These are phyloP conservation scores for Antedon mediterranea DNA, from an alignment of 53 echinoderm and acorn worm genomes.

Conservation along the genomic window DNA sequence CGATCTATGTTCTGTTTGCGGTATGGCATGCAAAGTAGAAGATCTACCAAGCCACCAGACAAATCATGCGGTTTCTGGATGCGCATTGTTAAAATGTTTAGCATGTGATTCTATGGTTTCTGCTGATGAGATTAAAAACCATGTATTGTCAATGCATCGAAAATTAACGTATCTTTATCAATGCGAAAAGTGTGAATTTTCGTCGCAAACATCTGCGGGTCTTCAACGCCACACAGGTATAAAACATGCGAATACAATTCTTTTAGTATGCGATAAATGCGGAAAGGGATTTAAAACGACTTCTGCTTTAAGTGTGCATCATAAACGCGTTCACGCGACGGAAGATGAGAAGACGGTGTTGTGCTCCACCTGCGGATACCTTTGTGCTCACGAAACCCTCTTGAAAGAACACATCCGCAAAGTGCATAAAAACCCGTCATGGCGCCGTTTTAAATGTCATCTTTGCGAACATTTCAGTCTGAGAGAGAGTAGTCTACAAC, in stretches of 20 bases:
- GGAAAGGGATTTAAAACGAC: constrained; percentile 72
- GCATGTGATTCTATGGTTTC: constrained; percentile 33
- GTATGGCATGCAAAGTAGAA: constrained; percentile 2
- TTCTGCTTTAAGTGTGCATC: constrained; percentile 79
- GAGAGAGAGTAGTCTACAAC: constrained; percentile 68
- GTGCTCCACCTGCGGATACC: constrained; percentile 46
- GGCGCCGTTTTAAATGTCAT: constrained; percentile 39
- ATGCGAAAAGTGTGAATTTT: constrained; percentile 68
- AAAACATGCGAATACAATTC: constrained; percentile 40
- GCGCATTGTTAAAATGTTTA: constrained; percentile 30
- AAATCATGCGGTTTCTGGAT: constrained; percentile 19
- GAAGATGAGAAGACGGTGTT: constrained; percentile 60
- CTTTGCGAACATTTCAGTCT: constrained; percentile 52
- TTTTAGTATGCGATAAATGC: constrained; percentile 62
- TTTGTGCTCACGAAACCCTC: constrained; percentile 28
- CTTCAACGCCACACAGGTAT: constrained; percentile 54
- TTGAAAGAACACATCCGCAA: neutral
- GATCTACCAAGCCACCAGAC: constrained; percentile 35
- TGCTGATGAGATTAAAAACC: constrained; percentile 18
- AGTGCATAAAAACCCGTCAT: neutral
- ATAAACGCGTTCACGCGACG: constrained; percentile 57
- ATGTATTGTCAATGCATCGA: constrained; percentile 46
- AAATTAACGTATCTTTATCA: constrained; percentile 55
- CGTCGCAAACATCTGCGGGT: constrained; percentile 55
- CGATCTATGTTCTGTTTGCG: neutral